Percentiles rank a stretch among this genome's conserved stretches.
phyloP scores from a whole-genome alignment of 2,797 vertebrate species.

The Myiothlypis coronata region DNA sequence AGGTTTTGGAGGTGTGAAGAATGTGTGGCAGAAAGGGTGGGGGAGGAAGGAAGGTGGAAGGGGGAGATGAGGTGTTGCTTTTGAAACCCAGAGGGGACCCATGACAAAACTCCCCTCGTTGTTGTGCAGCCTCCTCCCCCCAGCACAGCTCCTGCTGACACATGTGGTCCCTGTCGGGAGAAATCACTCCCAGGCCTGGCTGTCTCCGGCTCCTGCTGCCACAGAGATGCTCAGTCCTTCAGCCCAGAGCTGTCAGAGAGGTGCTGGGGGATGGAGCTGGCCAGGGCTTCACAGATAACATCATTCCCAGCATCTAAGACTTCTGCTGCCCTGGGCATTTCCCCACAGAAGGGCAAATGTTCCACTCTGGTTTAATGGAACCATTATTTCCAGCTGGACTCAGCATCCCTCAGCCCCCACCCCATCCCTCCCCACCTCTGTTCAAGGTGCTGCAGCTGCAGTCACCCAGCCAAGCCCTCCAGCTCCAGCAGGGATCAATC shows the following conservation, averaged over 20 bases:
- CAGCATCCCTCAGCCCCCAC: background rate
- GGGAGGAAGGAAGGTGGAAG: conserved; percentile 35
- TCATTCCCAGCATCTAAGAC: background rate
- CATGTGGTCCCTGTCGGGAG: conserved; percentile 44
- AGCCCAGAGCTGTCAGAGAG: background rate
- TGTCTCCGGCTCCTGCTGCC: background rate
- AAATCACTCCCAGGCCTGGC: background rate
- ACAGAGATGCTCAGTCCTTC: background rate
- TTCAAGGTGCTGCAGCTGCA: background rate
- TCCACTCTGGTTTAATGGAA: background rate
- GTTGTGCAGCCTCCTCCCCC: background rate
- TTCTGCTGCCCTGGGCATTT: background rate
- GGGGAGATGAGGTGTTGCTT: conserved; percentile 41
- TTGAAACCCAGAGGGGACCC: conserved; percentile 4
- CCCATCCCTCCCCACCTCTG: background rate
- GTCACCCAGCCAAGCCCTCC: background rate
- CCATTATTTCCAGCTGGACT: background rate
- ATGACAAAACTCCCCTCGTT: background rate
- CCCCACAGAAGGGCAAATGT: background rate
- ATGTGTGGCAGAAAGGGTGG: background rate
- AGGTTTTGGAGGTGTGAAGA: conserved; percentile 67
- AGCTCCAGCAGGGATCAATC: background rate
- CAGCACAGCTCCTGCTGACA: conserved; percentile 40
- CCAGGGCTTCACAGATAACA: background rate
- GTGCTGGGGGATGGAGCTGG: background rate